Evolutionary conservation across 2,797 vertebrate species (phyloP), one percentile per base, ranked within the genome.

Genomic region (Sebastolobus alascanus): DNA sequence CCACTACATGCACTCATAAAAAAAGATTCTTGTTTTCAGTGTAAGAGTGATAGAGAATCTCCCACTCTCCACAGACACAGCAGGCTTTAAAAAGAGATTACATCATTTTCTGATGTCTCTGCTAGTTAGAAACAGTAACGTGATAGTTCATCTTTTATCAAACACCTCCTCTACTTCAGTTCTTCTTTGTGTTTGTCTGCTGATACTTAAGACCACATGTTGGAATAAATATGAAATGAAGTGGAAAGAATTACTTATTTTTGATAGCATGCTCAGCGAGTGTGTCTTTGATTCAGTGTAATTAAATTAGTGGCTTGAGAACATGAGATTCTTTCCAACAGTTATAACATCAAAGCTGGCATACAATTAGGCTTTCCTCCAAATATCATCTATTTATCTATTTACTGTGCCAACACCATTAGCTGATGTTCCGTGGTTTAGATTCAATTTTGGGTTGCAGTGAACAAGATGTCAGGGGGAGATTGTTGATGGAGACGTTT

Each of bases 261-360:
- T 61, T 71, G 78, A 61, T 70, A 43, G 14, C 59, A 38, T 33
- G 59, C 59, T 77, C 20, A 64, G 60, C 2, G 10, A 76, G 59
- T 27, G 63, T 7, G 64, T 65, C 75, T 78, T 77, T 79, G 73
- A 75, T 52, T 77, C 22, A n/a, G 25, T 40, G 27, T 75, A 75
- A 83, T 82, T 43, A 68, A 85, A 88, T 84, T 25, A 85, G 73
- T 77, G 72, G 61, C 64, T 70, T 64, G 25, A 86, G 75, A 87
- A 75, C 71, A 61, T 66, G 40, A 73, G 52, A 67, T 68, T 73
- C 50, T 64, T 63, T 77, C 65, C 69, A 43, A 77, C 52, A 80
- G 67, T 61, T 78, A 33, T 29, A 73, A 82, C 85, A 85, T 90
- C 88, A 90, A 90, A 90, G 82, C 82, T 70, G 70, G 33, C n/a